Base-by-base conservation (phyloP, 2,888 invertebrate genomes). In the Mechanitis mazaeus region DNA sequence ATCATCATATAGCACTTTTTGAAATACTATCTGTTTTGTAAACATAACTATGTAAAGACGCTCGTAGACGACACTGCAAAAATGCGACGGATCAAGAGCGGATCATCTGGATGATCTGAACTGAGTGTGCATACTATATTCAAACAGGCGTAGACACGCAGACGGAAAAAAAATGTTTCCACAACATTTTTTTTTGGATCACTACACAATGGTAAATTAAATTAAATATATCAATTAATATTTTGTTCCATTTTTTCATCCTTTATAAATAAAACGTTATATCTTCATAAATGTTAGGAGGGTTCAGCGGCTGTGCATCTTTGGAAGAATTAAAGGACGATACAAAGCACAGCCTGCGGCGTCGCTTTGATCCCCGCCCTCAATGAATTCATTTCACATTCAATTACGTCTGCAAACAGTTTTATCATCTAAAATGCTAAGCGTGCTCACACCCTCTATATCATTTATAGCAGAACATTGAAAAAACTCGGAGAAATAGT, bases 371-470 rank as follows among this genome's bases (percentile, higher is more conserved):
- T 64, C 66, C 50, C 57, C 12, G 45, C 61, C 55, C 58, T 63
- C 62, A 56, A 65, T 59, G 67, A 70, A 72, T 69, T 72, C 68
- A 71, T 72, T 72, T 72, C 68, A 69, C 71, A 71, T 75, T 74
- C 73, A 74, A 78, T 78, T 76, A 75, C 69, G 69, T 74, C 54
- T 56, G 73, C 68, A 75, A 77, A 75, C 72, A 74, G 71, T 71
- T 70, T 71, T 69, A 69, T 70, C 69, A 68, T 65, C 66, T 60
- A 54, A 60, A 65, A 54, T 46, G 38, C 45, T 35, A 38, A 53
- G 20, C 38, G 55, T 38, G 54, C 42, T 54, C 12, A 45, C 12
- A 53, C 4, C 54, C 50, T 50, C 55, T 9, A 9, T 42, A 42
- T 7, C 42, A 42, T 42, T 42, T 42, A 42, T 7, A 42, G 9